Base-by-base conservation (phyloP, 2,888 invertebrate species). In the Leucophora obtusa region DNA sequence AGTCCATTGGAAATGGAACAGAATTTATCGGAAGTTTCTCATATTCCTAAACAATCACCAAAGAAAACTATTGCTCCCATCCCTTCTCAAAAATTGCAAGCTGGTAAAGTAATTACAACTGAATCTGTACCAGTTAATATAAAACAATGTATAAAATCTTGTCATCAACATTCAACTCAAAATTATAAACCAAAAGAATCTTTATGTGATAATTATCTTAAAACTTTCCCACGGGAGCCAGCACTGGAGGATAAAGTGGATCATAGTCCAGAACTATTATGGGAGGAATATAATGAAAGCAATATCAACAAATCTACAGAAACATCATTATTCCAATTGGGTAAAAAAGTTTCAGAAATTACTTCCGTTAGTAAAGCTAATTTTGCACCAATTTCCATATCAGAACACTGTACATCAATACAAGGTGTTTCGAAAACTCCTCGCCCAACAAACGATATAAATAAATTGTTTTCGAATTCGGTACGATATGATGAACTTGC, bases 391-490 rank as follows among this genome's bases (percentile, higher is more conserved):
- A 73, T 76, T 24, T 54, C 69, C 3, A 77, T 71, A 24, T 62
- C 79, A 1, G 72, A 54, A 1, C 78, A 68, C n/a, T 75, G 56
- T n/a, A 75, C 84, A 10, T 83, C 83, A 17, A 84, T 85, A 50
- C 85, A 83, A 28, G 87, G 86, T 28, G 87, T 88, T 2, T 82
- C 87, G 9, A 87, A 86, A 73, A 87, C 86, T 83, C 87, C 54
- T 11, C 24, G 8, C 47, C 43, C 18, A 24, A 2, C 50, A 53
- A n/a, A 24, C 5, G 24, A 24, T 24, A 24, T 3, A 3, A 24
- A 24, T 24, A 24, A 24, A 24, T 5, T 5, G 5, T 2, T 24
- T 3, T 24, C 5, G 24, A 5, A 24, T 24, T 5, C 5, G 24
- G 5, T 3, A 3, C 2, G 5, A 24, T 2, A 24, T 3, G 2